A percentile compares a stretch with the other conserved stretches of the same genome.
Conservation (phyloP, 2,888 invertebrate species). For the Pristionchus arcanus region DNA sequence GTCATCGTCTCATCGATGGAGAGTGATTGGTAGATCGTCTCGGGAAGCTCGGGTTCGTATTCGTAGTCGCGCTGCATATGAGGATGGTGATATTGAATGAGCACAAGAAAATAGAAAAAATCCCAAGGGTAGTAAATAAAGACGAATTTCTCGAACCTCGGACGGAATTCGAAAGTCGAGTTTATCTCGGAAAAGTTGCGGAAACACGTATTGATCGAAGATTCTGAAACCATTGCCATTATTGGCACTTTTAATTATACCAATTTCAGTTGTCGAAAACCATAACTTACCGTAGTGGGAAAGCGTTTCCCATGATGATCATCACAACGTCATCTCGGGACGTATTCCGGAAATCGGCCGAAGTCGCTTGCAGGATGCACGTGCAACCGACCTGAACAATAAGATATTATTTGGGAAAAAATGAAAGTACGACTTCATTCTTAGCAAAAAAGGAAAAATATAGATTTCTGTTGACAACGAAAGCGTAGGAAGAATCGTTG, state of each 20-base stretch:
- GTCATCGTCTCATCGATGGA: constrained; percentile 41
- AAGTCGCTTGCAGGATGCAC: not conserved
- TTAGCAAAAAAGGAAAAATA: not conserved
- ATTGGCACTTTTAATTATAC: no score
- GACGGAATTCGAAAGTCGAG: constrained; percentile 37
- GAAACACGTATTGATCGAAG: constrained; percentile 45
- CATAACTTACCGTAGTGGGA: constrained; percentile 24
- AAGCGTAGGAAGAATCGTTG: no score
- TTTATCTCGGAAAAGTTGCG: constrained; percentile 20
- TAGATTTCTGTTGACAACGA: not conserved
- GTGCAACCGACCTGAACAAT: not conserved
- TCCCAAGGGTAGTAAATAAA: no score
- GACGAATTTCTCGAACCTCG: not conserved
- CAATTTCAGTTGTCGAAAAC: no score
- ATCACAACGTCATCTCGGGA: constrained; percentile 32
- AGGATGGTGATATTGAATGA: not conserved
- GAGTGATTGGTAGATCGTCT: constrained; percentile 36
- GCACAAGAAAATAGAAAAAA: not conserved
- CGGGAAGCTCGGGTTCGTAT: constrained; percentile 27
- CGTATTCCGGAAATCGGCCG: not conserved
- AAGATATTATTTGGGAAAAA: not conserved
- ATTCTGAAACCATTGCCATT: no score
- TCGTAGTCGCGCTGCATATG: constrained; percentile 5
- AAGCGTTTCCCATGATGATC: constrained; percentile 40
- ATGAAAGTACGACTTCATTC: not conserved